A percentile compares a stretch with the other conserved stretches of the same genome.
phyloP scores from a whole-genome alignment of 2,888 invertebrate species.

The Phorcus lineatus region DNA sequence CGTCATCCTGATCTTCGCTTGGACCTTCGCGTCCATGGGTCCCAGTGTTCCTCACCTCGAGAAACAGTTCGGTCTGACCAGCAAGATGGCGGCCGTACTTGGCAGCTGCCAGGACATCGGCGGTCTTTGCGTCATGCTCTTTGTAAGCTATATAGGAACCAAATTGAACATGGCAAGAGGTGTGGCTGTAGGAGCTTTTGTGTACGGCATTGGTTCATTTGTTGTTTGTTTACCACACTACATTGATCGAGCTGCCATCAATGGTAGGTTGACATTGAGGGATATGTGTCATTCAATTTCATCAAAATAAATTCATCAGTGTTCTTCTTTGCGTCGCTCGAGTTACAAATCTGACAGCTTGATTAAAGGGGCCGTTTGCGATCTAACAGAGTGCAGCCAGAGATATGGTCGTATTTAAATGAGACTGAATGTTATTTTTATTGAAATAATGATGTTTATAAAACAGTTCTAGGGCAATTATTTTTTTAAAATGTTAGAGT shows the following conservation, averaged over 20 bases:
- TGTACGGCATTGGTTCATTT: not conserved
- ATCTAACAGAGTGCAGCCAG: too few species aligned
- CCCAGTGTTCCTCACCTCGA: conserved; percentile 50
- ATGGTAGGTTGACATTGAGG: not conserved
- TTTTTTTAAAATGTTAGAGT: too few species aligned
- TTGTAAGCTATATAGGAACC: not conserved
- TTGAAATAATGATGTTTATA: too few species aligned
- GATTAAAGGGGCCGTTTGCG: too few species aligned
- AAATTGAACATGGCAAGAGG: not conserved
- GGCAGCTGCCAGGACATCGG: conserved; percentile 49
- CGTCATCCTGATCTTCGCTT: not conserved
- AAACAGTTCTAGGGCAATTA: too few species aligned
- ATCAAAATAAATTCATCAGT: too few species aligned
- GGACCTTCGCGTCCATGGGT: not conserved
- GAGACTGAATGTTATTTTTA: too few species aligned
- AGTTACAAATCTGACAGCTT: too few species aligned
- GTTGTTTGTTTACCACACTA: not conserved
- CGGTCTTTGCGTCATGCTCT: not conserved
- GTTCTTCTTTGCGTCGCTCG: too few species aligned
- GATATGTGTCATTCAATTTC: too few species aligned
- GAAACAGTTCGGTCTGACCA: conserved; percentile 50
- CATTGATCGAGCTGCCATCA: not conserved
- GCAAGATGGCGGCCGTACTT: conserved; percentile 49
- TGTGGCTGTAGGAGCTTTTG: not conserved
- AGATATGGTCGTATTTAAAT: too few species aligned